Evolutionary conservation across 2,797 vertebrate species (phyloP).

Genomic region (Danio aesculapii): DNA sequence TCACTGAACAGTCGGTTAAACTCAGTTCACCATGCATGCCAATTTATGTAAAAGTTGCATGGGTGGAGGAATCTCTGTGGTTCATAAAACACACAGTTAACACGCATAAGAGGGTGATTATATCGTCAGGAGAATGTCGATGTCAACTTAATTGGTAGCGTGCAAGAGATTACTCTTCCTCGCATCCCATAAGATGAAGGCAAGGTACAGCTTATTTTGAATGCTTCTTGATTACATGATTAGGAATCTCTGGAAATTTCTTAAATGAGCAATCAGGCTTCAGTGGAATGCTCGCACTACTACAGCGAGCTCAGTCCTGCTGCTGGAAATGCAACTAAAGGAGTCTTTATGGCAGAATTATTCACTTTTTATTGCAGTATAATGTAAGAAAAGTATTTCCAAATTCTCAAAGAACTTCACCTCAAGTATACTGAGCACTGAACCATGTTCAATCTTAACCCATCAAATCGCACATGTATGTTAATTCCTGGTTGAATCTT

Average conservation of each 20-base stretch:
- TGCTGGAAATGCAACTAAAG: too few relatives aligned
- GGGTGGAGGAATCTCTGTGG: not conserved
- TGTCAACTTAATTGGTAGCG: not conserved
- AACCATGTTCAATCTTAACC: too few relatives aligned
- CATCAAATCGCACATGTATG: too few relatives aligned
- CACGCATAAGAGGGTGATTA: conserved; percentile 1
- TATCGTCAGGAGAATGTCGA: not conserved
- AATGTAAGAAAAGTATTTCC: too few relatives aligned
- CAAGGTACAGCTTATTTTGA: not conserved
- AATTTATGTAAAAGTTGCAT: not conserved
- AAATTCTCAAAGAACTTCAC: too few relatives aligned
- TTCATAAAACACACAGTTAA: conserved; percentile 1
- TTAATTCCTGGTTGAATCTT: too few relatives aligned
- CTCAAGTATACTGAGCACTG: too few relatives aligned
- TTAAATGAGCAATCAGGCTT: conserved; percentile 28
- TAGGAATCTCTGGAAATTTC: conserved; percentile 9
- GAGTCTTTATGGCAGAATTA: too few relatives aligned
- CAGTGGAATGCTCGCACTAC: not conserved
- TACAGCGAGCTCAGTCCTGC: not conserved
- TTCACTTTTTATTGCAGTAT: too few relatives aligned
- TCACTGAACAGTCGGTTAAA: not conserved
- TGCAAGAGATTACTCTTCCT: conserved; percentile 7
- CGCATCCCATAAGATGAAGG: not conserved
- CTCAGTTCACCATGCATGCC: not conserved
- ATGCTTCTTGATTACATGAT: conserved; percentile 27